Percentiles rank a stretch among this genome's conserved stretches.
Evolutionary conservation across 2,113 vertebrate genomes (phyloP).

Genomic region (Clupea harengus): DNA sequence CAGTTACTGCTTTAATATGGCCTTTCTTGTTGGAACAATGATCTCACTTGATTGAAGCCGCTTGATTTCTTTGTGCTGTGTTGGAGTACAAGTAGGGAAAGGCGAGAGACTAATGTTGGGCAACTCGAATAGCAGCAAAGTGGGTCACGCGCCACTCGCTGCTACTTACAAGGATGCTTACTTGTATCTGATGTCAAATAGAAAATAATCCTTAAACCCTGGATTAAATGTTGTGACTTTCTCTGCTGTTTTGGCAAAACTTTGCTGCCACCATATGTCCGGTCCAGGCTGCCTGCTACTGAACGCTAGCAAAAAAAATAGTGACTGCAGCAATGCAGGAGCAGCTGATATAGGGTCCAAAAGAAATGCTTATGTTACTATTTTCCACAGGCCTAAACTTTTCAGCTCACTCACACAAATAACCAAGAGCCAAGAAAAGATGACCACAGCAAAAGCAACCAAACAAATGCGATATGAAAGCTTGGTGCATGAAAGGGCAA

Average conservation of each 20-base stretch:
- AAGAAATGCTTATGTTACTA: constrained; percentile 8
- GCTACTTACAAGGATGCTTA: constrained; percentile 47
- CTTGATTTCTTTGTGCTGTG: background rate
- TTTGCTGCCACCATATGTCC: background rate
- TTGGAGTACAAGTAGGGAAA: background rate
- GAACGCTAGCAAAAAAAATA: background rate
- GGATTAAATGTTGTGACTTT: constrained; percentile 58
- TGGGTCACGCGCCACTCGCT: background rate
- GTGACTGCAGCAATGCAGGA: background rate
- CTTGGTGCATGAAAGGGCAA: background rate
- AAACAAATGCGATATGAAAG: background rate
- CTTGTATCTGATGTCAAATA: constrained; percentile 62
- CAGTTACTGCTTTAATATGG: background rate
- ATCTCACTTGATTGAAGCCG: no score
- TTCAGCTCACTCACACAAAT: background rate
- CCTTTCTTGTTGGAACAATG: background rate
- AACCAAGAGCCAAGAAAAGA: background rate
- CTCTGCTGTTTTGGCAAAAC: constrained; percentile 35
- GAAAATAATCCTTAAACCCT: constrained; percentile 56
- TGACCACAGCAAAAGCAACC: background rate
- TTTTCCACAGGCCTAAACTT: background rate
- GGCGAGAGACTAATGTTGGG: constrained; percentile 7
- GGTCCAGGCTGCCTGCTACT: background rate
- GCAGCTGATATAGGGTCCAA: background rate
- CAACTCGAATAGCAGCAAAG: background rate